Evolutionary conservation across 2,797 vertebrate species (phyloP).

Genomic region (Neosilurus hyrtlii): DNA sequence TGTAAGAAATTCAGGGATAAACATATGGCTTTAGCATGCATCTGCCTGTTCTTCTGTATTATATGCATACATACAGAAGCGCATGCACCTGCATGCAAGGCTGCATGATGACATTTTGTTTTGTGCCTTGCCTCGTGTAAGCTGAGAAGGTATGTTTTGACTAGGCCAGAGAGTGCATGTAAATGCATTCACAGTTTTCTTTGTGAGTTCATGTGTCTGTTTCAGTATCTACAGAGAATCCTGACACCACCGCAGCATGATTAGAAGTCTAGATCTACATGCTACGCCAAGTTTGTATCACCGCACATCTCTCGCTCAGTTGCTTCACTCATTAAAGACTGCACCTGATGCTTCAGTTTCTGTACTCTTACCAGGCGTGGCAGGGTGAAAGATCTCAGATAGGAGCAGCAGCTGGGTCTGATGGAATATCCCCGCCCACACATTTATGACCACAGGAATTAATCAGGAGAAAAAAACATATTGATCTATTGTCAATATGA

Average conservation of each 20-base stretch:
- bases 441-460: neutral
- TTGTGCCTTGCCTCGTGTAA: conserved; percentile 10
- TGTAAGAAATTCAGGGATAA: conserved; percentile 1
- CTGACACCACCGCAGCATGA: conserved; percentile 62
- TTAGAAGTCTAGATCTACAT: conserved; percentile 65
- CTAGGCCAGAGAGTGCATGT: conserved; percentile 4
- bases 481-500: neutral
- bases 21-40: conserved; percentile 18
- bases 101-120: conserved; percentile 3
- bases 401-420: neutral
- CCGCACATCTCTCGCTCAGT: conserved; percentile 64
- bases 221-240: conserved; percentile 61
- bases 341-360: conserved; percentile 60
- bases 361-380: conserved; percentile 40
- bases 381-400: neutral
- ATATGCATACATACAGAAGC: neutral
- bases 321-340: conserved; percentile 79
- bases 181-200: conserved; percentile 32
- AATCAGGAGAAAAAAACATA: no score
- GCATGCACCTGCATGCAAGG: neutral
- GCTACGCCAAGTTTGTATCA: conserved; percentile 47
- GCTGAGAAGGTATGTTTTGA: conserved; percentile 26
- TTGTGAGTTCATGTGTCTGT: conserved; percentile 32
- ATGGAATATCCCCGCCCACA: neutral
- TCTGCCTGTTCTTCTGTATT: conserved; percentile 4